Evolutionary conservation across 2,888 invertebrate genomes (phyloP).

Genomic region (Anagyrus pseudococci): DNA sequence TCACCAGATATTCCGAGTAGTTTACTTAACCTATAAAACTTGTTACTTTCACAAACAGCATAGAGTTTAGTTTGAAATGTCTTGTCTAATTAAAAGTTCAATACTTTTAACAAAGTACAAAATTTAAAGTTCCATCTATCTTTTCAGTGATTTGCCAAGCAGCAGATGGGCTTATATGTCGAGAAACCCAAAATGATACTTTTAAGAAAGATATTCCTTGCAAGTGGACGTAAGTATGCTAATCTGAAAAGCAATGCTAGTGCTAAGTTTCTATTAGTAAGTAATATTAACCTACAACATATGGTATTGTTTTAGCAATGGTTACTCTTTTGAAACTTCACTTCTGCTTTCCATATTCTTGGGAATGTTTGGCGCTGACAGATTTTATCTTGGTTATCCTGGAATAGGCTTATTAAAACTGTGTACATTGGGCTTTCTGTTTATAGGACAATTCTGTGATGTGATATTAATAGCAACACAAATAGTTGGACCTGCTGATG

Average conservation of each 20-base stretch:
- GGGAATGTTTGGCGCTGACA: slow-evolving; percentile 97
- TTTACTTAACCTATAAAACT: slow-evolving; percentile 26
- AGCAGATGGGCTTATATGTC: slow-evolving; percentile 82
- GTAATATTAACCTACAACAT: no score
- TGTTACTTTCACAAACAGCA: no score
- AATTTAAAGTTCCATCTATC: no score
- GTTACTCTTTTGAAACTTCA: slow-evolving; percentile 91
- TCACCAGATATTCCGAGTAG: no score
- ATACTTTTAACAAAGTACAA: not conserved
- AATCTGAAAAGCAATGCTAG: not conserved
- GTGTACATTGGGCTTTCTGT: slow-evolving; percentile 95
- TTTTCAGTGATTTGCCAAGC: slow-evolving; percentile 79
- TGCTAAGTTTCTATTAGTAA: not conserved
- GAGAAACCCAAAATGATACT: slow-evolving; percentile 77
- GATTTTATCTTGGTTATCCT: slow-evolving; percentile 98
- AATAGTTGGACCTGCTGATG: slow-evolving; percentile 93
- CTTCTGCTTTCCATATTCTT: slow-evolving; percentile 93
- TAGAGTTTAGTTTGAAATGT: no score
- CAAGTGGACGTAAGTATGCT: slow-evolving; percentile 88
- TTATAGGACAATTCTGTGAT: slow-evolving; percentile 93
- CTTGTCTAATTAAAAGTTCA: not conserved
- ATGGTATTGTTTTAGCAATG: slow-evolving; percentile 77
- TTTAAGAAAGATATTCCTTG: slow-evolving; percentile 87
- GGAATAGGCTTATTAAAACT: slow-evolving; percentile 94
- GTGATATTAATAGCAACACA: slow-evolving; percentile 95